These are phyloP conservation scores for Metaphire vulgaris DNA, from an alignment of 1,140 invertebrate species.

Conservation along the genomic window DNA sequence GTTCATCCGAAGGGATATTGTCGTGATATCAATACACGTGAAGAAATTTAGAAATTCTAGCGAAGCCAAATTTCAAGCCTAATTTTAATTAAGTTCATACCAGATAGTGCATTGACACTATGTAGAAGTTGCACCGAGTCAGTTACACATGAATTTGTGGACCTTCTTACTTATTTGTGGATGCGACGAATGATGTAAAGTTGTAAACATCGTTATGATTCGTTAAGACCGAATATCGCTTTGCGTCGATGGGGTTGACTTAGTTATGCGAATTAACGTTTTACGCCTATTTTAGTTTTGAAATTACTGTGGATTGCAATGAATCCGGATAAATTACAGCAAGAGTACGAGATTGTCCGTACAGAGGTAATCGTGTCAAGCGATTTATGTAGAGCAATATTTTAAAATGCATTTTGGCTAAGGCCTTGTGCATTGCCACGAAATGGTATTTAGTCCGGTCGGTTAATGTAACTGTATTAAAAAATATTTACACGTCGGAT, in stretches of 20 bases:
- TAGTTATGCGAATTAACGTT: neutral
- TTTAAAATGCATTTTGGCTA: neutral
- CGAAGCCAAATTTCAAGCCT: too few relatives aligned
- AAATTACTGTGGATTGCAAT: neutral
- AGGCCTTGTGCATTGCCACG: neutral
- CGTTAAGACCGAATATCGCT: neutral
- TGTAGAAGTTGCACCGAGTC: neutral
- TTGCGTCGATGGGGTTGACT: too few relatives aligned
- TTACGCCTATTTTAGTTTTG: neutral
- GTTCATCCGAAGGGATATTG: too few relatives aligned
- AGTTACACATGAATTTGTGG: too few relatives aligned
- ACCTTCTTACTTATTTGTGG: too few relatives aligned
- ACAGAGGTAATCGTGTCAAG: neutral
- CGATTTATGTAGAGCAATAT: neutral
- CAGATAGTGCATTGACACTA: too few relatives aligned
- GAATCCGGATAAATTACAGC: neutral
- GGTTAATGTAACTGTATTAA: neutral
- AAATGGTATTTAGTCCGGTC: neutral
- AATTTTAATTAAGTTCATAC: too few relatives aligned
- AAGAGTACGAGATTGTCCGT: neutral
- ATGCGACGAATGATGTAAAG: too few relatives aligned
- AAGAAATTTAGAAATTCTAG: too few relatives aligned
- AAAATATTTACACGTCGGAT: neutral
- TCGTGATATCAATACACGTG: too few relatives aligned
- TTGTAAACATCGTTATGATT: neutral